Evolutionary conservation across 2,888 invertebrate species (phyloP).

Genomic region (Smittia sp.): DNA sequence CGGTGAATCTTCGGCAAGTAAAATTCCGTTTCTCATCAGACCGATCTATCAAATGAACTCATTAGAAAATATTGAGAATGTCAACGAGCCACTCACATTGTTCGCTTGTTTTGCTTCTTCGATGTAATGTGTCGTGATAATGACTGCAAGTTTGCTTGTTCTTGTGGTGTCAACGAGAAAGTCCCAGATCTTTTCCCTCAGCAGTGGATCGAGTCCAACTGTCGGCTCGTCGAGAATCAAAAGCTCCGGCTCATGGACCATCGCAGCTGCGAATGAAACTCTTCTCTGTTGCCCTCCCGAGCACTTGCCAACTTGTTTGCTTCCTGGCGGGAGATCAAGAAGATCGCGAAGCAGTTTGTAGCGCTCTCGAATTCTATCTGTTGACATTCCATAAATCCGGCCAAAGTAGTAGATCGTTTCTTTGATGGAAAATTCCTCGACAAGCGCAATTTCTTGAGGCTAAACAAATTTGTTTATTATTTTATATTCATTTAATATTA

Average conservation of each 20-base stretch:
- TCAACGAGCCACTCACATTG: conserved; percentile 65
- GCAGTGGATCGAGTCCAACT: conserved; percentile 85
- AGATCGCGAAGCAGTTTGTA: conserved; percentile 67
- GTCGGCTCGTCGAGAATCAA: conserved; percentile 91
- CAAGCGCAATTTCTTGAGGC: conserved; percentile 79
- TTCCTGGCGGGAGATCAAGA: conserved; percentile 71
- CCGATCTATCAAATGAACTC: conserved; percentile 58
- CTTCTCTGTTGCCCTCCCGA: conserved; percentile 90
- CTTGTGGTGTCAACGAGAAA: conserved; percentile 71
- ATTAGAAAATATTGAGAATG: too few species aligned
- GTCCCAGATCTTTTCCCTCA: conserved; percentile 85
- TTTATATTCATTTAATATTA: too few species aligned
- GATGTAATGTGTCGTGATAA: conserved; percentile 93
- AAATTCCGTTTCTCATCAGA: conserved; percentile 78
- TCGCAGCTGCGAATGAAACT: conserved; percentile 82
- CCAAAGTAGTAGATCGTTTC: conserved; percentile 88
- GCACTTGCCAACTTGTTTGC: conserved; percentile 64
- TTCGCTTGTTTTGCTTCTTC: conserved; percentile 85
- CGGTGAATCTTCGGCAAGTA: conserved; percentile 84
- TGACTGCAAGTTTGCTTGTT: conserved; percentile 70
- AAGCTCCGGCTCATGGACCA: conserved; percentile 84
- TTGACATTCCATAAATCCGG: conserved; percentile 73
- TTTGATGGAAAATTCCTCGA: conserved; percentile 74
- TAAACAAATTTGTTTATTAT: too few species aligned
- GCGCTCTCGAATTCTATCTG: conserved; percentile 61